These are phyloP conservation scores for Tylochromis polylepis DNA, from an alignment of 2,113 vertebrate genomes.

Conservation along the genomic window DNA sequence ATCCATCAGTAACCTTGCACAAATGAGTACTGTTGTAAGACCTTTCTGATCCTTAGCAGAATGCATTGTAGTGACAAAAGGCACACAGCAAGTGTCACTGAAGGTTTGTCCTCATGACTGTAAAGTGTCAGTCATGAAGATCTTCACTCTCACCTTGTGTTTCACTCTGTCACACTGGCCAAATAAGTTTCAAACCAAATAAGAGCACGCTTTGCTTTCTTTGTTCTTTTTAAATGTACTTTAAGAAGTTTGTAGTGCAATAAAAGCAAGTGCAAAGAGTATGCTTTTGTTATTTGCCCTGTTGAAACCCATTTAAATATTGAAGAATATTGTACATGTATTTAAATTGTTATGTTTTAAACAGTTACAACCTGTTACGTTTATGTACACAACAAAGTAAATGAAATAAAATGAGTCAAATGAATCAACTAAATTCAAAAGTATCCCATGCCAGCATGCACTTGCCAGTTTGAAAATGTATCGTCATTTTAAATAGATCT, in stretches of 20 bases:
- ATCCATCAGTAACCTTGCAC: background rate
- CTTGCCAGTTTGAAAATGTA: background rate
- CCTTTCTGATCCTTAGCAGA: background rate
- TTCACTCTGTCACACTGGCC: background rate
- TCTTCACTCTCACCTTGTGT: background rate
- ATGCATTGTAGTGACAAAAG: background rate
- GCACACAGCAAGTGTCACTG: background rate
- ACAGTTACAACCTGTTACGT: background rate
- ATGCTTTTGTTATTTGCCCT: background rate
- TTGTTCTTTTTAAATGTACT: background rate
- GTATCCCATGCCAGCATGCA: background rate
- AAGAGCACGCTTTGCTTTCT: background rate
- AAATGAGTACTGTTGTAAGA: background rate
- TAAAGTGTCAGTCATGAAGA: background rate
- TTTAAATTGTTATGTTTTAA: no score
- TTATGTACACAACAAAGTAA: background rate
- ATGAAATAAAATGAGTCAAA: background rate
- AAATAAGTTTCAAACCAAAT: background rate
- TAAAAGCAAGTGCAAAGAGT: background rate
- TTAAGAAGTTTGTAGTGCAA: background rate
- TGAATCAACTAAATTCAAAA: background rate
- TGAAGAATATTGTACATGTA: background rate
- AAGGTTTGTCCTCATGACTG: background rate
- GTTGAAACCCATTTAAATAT: background rate
- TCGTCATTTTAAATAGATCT: background rate